These are phyloP conservation scores for Erebia aethiops DNA, from an alignment of 2,888 invertebrate genomes.

Conservation along the genomic window DNA sequence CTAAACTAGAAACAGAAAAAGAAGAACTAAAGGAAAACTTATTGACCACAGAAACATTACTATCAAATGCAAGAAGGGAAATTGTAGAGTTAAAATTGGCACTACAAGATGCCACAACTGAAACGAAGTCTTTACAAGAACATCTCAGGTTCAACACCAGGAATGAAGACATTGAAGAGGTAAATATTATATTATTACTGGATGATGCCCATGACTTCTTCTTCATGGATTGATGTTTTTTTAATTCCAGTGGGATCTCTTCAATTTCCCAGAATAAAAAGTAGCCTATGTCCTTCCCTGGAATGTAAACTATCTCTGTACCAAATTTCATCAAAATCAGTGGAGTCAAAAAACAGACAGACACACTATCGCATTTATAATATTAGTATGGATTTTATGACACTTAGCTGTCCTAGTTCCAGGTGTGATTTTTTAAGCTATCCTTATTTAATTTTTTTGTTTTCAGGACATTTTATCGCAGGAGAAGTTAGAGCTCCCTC, in stretches of 20 bases:
- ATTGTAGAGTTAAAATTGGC: constrained; percentile 84
- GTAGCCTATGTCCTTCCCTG: too few species aligned
- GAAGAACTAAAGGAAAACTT: constrained; percentile 83
- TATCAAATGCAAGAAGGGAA: constrained; percentile 87
- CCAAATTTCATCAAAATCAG: too few species aligned
- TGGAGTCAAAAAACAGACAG: too few species aligned
- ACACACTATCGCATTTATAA: too few species aligned
- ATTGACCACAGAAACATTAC: constrained; percentile 83
- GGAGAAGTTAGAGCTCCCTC: constrained; percentile 64
- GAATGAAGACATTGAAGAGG: constrained; percentile 64
- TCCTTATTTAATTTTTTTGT: constrained; percentile 24
- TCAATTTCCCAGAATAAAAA: too few species aligned
- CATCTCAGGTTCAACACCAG: constrained; percentile 68
- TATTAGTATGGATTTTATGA: too few species aligned
- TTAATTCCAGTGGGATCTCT: too few species aligned
- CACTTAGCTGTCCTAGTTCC: too few species aligned
- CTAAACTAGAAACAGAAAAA: constrained; percentile 85
- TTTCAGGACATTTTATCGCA: constrained; percentile 62
- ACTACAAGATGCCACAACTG: constrained; percentile 85
- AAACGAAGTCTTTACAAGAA: constrained; percentile 82
- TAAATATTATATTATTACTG: constrained; percentile 38
- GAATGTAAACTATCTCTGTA: too few species aligned
- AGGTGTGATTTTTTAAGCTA: not conserved
- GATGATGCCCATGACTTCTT: too few species aligned
- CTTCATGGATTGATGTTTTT: too few species aligned